Conservation (phyloP, 2,113 vertebrate species). For the Saccopteryx bilineata region DNA sequence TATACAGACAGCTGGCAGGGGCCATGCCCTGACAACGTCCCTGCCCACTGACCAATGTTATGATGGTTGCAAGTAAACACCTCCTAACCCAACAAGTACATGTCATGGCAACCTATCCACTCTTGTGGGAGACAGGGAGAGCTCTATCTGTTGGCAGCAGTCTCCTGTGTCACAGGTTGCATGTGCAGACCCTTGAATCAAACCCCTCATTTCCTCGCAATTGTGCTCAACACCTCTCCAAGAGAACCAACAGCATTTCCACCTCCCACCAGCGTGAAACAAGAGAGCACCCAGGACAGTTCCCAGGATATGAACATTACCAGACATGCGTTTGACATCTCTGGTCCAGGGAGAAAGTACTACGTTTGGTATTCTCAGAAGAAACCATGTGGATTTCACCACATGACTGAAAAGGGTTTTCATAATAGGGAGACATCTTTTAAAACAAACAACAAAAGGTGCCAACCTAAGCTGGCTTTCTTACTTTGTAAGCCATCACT, state of each 20-base stretch:
- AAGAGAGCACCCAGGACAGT: background rate
- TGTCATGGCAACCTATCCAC: background rate
- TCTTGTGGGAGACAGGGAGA: background rate
- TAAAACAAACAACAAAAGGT: slow-evolving; percentile 1
- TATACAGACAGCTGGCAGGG: background rate
- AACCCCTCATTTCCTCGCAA: background rate
- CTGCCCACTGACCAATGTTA: background rate
- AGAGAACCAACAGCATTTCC: background rate
- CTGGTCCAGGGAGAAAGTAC: background rate
- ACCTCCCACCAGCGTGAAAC: background rate
- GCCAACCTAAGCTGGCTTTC: background rate
- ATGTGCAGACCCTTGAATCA: background rate
- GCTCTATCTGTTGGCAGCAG: background rate
- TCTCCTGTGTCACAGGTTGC: background rate
- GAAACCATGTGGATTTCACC: background rate
- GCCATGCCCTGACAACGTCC: background rate
- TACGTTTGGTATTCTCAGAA: background rate
- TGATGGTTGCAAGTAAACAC: background rate
- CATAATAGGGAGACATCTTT: background rate
- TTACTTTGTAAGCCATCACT: background rate
- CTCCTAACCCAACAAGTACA: background rate
- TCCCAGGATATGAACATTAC: background rate
- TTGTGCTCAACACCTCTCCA: background rate
- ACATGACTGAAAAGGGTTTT: background rate
- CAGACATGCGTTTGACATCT: background rate